These are phyloP conservation scores for Calonectris borealis DNA, from an alignment of 2,113 vertebrate genomes.

Conservation along the genomic window DNA sequence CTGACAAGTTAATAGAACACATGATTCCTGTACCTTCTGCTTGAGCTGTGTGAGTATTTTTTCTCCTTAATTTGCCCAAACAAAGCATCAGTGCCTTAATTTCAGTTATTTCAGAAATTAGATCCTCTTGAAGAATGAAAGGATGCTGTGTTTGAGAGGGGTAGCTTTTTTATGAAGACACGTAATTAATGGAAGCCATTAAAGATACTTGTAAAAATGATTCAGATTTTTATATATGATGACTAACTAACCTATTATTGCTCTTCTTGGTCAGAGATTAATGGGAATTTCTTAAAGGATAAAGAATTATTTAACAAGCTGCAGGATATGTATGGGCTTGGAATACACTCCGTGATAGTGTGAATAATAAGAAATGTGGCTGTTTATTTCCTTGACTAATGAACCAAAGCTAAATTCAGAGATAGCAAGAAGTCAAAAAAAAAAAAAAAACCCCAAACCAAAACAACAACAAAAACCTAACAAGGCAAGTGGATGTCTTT, in stretches of 20 bases:
- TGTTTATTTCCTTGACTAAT: constrained; percentile 76
- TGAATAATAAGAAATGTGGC: constrained; percentile 52
- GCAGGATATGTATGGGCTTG: constrained; percentile 68
- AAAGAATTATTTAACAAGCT: constrained; percentile 77
- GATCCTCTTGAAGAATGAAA: constrained; percentile 66
- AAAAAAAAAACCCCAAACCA: not conserved
- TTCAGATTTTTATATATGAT: constrained; percentile 75
- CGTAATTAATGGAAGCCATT: constrained; percentile 72
- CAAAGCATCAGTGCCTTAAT: constrained; percentile 65
- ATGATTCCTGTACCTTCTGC: constrained; percentile 16
- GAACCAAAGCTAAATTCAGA: constrained; percentile 63
- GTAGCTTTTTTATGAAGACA: constrained; percentile 59
- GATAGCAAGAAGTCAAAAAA: constrained; percentile 55
- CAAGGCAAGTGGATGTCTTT: constrained; percentile 32
- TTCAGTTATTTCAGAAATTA: constrained; percentile 69
- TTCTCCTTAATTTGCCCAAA: constrained; percentile 60
- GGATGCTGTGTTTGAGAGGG: constrained; percentile 46
- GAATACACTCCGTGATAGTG: constrained; percentile 49
- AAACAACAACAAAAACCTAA: constrained; percentile 8
- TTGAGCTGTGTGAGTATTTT: constrained; percentile 10
- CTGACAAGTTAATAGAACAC: constrained; percentile 31
- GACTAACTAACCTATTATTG: constrained; percentile 79
- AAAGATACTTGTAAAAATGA: constrained; percentile 75
- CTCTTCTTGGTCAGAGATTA: constrained; percentile 76
- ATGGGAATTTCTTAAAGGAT: constrained; percentile 78